These are phyloP conservation scores for Rhincodon typus DNA, from an alignment of 2,797 vertebrate genomes.

Conservation along the genomic window DNA sequence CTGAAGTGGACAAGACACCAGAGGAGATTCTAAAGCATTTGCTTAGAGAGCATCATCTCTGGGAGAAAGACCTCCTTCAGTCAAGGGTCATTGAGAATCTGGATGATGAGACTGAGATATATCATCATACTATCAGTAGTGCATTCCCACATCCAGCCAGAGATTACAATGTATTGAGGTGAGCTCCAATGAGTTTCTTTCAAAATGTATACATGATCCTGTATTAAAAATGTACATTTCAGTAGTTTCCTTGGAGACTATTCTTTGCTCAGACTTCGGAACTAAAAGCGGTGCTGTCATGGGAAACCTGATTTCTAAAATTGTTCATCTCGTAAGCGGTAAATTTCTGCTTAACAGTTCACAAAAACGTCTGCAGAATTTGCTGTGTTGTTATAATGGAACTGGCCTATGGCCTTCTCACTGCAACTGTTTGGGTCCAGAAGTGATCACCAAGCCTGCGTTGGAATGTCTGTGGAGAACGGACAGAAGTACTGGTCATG, in stretches of 20 bases:
- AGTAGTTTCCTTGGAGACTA: not conserved
- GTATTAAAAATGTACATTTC: not conserved
- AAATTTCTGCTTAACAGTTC: not conserved
- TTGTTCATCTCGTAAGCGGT: not conserved
- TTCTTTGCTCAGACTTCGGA: not conserved
- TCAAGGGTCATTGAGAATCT: conserved; percentile 55
- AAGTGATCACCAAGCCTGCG: not conserved
- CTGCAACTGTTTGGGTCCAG: not conserved
- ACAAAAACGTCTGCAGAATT: not conserved
- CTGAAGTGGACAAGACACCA: conserved; percentile 60
- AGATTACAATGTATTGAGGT: conserved; percentile 68
- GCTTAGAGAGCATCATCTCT: conserved; percentile 57
- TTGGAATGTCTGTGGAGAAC: not conserved
- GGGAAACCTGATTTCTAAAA: not conserved
- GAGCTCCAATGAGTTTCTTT: conserved; percentile 38
- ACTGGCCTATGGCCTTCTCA: not conserved
- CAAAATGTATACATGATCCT: not conserved
- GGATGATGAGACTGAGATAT: conserved; percentile 60
- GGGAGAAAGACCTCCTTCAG: conserved; percentile 55
- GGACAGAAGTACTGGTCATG: not conserved
- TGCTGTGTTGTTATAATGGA: not conserved
- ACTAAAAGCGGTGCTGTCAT: too few relatives aligned
- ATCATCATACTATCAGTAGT: conserved; percentile 54
- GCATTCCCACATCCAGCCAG: conserved; percentile 49
- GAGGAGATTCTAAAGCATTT: conserved; percentile 59